Percentiles rank a stretch among this genome's conserved stretches.
phyloP scores from a whole-genome alignment of 2,113 vertebrate genomes.

The Vidua macroura region DNA sequence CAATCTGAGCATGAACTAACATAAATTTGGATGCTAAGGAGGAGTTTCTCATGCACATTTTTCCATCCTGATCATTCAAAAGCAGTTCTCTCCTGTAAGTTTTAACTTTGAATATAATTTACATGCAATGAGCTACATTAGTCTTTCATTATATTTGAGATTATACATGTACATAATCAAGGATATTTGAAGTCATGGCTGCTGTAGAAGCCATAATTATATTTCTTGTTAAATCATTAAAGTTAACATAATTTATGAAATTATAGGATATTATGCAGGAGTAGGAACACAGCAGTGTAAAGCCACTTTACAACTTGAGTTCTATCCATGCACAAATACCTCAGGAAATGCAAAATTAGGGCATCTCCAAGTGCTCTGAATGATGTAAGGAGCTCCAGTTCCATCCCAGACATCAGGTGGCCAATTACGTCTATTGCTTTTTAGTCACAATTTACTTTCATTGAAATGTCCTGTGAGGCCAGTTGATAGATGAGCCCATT shows the following conservation, averaged over 20 bases:
- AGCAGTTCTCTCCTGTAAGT: not conserved
- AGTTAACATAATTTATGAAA: constrained; percentile 47
- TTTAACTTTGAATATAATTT: constrained; percentile 5
- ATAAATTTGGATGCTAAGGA: not conserved
- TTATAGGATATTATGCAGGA: not conserved
- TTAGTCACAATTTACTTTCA: not conserved
- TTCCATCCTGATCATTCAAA: not conserved
- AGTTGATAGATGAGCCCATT: not conserved
- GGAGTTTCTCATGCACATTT: not conserved
- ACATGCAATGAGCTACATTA: not conserved
- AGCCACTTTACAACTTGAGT: not conserved
- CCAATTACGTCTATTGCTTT: not conserved
- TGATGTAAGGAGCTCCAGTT: not conserved
- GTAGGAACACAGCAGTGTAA: not conserved
- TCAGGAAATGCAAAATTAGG: not conserved
- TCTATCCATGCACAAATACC: not conserved
- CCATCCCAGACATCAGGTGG: not conserved
- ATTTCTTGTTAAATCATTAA: constrained; percentile 51
- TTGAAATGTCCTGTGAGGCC: not conserved
- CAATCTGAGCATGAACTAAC: not conserved
- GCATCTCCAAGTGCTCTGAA: not conserved
- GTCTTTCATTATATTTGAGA: constrained; percentile 38
- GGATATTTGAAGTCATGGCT: constrained; percentile 19
- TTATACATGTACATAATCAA: constrained; percentile 31
- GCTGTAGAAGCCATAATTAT: constrained; percentile 37